phyloP scores from a whole-genome alignment of 2,797 vertebrate species.

The Macroramphosus scolopax region DNA sequence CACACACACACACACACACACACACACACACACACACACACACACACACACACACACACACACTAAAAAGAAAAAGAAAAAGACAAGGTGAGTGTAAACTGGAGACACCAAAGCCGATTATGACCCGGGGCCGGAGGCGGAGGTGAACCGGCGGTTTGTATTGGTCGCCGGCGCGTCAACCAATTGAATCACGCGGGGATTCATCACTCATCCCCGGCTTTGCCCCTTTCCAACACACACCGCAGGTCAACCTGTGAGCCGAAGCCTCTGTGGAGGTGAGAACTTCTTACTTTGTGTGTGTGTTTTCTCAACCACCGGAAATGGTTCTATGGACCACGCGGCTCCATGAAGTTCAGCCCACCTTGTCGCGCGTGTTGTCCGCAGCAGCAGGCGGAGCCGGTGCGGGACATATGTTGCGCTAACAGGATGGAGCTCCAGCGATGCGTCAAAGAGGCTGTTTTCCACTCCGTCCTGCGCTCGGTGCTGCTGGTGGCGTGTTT shows the following conservation, averaged over 20 bases:
- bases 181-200: constrained; percentile 28
- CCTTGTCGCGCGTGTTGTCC: neutral
- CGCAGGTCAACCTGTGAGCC: no score
- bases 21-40: no score
- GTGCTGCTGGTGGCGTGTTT: constrained; percentile 49
- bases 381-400: constrained; percentile 8
- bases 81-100: no score
- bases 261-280: no score
- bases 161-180: constrained; percentile 38
- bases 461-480: constrained; percentile 36
- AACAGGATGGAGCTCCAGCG: constrained; percentile 59
- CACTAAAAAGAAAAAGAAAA: no score
- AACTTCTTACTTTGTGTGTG: no score
- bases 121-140: constrained; percentile 6
- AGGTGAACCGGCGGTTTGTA: constrained; percentile 2
- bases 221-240: no score
- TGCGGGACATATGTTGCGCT: constrained; percentile 35
- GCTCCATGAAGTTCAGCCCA: constrained; percentile 6
- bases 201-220: neutral
- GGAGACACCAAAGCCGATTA: constrained; percentile 62
- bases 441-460: constrained; percentile 49
- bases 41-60: no score
- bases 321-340: no score
- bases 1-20: no score
- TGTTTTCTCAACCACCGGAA: no score